phyloP scores from a whole-genome alignment of 2,888 invertebrate species.

The Coecobrya sp. region DNA sequence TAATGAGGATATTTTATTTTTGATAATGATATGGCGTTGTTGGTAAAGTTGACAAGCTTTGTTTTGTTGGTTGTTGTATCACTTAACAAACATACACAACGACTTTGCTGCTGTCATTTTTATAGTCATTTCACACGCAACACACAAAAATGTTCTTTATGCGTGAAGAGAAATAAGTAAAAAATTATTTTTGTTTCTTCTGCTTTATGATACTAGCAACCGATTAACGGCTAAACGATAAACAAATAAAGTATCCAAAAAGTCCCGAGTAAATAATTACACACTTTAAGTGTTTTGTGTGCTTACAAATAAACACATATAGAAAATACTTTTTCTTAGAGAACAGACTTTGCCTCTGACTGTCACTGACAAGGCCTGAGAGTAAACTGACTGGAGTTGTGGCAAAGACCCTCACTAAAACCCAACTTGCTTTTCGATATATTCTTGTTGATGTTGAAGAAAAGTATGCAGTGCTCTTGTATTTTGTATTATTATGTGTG shows the following conservation, averaged over 20 bases:
- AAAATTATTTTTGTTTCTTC: neutral
- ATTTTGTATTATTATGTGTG: neutral
- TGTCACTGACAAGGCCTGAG: slow-evolving; percentile 70
- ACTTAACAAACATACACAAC: slow-evolving; percentile 51
- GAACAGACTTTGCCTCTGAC: slow-evolving; percentile 27
- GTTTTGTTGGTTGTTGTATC: slow-evolving; percentile 34
- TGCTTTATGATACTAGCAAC: slow-evolving; percentile 11
- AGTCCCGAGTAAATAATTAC: too few relatives aligned
- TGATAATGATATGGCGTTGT: too few relatives aligned
- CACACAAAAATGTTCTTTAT: slow-evolving; percentile 21
- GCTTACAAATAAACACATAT: too few relatives aligned
- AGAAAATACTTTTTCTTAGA: neutral
- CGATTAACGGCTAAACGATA: slow-evolving; percentile 32
- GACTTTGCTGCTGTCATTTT: slow-evolving; percentile 62
- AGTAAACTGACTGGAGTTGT: slow-evolving; percentile 77
- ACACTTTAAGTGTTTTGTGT: too few relatives aligned
- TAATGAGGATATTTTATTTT: too few relatives aligned
- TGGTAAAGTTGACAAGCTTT: slow-evolving; percentile 44
- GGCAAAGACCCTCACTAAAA: slow-evolving; percentile 62
- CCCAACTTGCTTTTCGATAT: slow-evolving; percentile 4
- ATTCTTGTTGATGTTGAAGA: slow-evolving; percentile 17
- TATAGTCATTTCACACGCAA: slow-evolving; percentile 77
- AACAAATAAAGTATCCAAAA: slow-evolving; percentile 38
- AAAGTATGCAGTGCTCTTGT: slow-evolving; percentile 47
- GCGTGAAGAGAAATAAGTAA: neutral